Evolutionary conservation across 2,797 vertebrate genomes (phyloP).

Genomic region (Octomys mimax): DNA sequence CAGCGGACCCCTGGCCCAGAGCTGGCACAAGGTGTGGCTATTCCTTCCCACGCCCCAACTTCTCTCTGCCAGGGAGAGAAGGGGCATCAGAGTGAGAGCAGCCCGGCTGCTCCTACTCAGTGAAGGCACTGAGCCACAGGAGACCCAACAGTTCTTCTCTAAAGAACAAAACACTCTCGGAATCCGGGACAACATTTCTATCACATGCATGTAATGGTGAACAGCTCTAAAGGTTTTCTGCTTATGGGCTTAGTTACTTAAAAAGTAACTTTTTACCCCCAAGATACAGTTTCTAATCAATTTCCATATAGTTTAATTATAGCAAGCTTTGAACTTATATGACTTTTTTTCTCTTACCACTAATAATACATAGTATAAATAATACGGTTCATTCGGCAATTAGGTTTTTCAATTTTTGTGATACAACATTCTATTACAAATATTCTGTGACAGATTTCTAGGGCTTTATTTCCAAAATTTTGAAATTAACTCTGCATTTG

Average conservation of each 20-base stretch:
- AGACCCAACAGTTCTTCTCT: not conserved
- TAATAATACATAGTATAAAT: not conserved
- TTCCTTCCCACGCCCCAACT: not conserved
- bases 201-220: not conserved
- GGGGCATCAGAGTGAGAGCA: not conserved
- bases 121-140: not conserved
- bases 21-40: not conserved
- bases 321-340: not conserved
- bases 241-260: slow-evolving; percentile 24
- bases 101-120: not conserved
- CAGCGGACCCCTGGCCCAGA: not conserved
- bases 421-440: not conserved
- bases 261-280: not conserved
- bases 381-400: not conserved
- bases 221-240: slow-evolving; percentile 36
- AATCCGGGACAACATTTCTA: slow-evolving; percentile 32
- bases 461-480: slow-evolving; percentile 40
- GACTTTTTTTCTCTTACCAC: not conserved
- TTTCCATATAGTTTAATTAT: not conserved
- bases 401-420: not conserved
- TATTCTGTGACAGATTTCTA: not conserved
- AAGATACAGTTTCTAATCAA: slow-evolving; percentile 44
- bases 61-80: not conserved
- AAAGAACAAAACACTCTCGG: slow-evolving; percentile 13
- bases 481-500: slow-evolving; percentile 29